These are phyloP conservation scores for Eumeta japonica DNA, from an alignment of 1,140 invertebrate species.

Conservation along the genomic window DNA sequence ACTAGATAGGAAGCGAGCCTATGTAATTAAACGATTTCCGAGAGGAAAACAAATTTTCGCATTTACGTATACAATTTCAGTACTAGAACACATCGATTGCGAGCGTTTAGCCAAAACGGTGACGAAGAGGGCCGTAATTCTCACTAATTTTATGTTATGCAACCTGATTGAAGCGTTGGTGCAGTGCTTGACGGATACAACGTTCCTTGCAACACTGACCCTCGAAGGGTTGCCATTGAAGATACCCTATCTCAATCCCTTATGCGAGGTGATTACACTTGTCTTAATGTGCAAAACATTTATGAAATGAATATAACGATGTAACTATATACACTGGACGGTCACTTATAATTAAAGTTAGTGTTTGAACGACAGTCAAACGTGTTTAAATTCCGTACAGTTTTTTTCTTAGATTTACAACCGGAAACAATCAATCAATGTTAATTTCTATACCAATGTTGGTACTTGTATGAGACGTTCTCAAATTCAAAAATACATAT, in stretches of 20 bases:
- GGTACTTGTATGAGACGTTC: no score
- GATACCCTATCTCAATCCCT: conserved; percentile 60
- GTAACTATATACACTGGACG: not conserved
- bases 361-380: no score
- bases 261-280: conserved; percentile 45
- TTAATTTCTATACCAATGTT: no score
- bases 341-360: not conserved
- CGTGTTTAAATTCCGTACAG: no score
- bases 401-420: no score
- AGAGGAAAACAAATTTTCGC: not conserved
- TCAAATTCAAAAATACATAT: no score
- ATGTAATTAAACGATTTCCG: no score
- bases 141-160: conserved; percentile 51
- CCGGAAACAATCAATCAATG: no score
- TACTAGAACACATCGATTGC: conserved; percentile 51
- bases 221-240: conserved; percentile 66
- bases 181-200: conserved; percentile 59
- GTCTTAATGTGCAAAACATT: no score
- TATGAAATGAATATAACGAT: no score
- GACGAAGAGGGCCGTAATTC: conserved; percentile 43
- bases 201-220: conserved; percentile 56
- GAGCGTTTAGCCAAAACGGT: conserved; percentile 49
- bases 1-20: not conserved
- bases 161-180: conserved; percentile 51
- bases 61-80: conserved; percentile 15